Conservation (phyloP, 1,140 invertebrate species). For the Scaptomyza montana region DNA sequence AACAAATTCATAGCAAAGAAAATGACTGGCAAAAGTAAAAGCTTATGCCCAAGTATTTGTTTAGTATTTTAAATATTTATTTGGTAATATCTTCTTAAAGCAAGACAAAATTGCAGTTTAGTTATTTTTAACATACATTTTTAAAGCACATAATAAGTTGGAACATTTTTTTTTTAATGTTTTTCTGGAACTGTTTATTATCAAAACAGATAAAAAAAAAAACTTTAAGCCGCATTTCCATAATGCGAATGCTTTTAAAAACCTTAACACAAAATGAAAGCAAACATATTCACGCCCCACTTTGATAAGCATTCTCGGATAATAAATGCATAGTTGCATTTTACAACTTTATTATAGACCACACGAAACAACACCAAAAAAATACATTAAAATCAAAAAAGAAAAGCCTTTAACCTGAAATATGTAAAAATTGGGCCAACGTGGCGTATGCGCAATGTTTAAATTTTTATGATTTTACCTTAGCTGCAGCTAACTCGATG, state of each 20-base stretch:
- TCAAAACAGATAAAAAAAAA: background rate
- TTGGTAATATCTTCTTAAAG: too few relatives aligned
- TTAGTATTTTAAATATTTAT: too few relatives aligned
- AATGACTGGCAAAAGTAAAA: too few relatives aligned
- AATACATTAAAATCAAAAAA: slow-evolving; percentile 13
- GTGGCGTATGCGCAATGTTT: slow-evolving; percentile 53
- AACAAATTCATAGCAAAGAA: too few relatives aligned
- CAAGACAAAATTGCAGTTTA: too few relatives aligned
- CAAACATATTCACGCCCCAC: slow-evolving; percentile 50
- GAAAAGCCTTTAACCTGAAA: background rate
- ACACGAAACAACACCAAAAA: slow-evolving; percentile 21
- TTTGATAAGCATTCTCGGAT: slow-evolving; percentile 52
- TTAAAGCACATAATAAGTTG: background rate
- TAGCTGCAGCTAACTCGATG: slow-evolving; percentile 18
- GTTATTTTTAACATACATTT: too few relatives aligned
- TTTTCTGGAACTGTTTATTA: background rate
- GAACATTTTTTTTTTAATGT: background rate
- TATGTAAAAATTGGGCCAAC: slow-evolving; percentile 23
- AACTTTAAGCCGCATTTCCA: slow-evolving; percentile 5
- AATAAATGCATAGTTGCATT: slow-evolving; percentile 64
- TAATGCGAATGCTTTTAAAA: slow-evolving; percentile 23
- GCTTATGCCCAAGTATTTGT: too few relatives aligned
- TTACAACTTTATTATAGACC: slow-evolving; percentile 66
- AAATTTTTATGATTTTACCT: slow-evolving; percentile 63
- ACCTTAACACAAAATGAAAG: slow-evolving; percentile 13